These are phyloP conservation scores for Lagocephalus sceleratus DNA, from an alignment of 2,797 vertebrate species.

Conservation along the genomic window DNA sequence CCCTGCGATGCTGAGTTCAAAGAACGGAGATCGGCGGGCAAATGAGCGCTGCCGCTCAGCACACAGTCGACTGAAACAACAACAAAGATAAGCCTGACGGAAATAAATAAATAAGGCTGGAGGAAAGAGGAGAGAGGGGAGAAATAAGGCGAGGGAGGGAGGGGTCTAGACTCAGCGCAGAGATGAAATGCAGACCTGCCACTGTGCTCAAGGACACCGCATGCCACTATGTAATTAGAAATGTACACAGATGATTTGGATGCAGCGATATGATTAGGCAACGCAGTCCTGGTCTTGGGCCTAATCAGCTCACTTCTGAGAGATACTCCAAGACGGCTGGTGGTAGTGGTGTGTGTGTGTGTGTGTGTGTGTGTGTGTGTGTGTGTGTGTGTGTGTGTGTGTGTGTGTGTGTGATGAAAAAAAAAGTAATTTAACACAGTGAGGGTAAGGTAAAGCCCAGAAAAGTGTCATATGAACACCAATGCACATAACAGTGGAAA, in stretches of 20 bases:
- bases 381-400: conserved; percentile 24
- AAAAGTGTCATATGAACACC: conserved; percentile 21
- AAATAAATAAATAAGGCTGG: conserved; percentile 63
- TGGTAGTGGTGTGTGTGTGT: conserved; percentile 33
- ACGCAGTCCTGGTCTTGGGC: conserved; percentile 75
- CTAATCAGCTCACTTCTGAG: conserved; percentile 83
- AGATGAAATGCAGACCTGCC: conserved; percentile 80
- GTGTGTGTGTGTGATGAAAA: conserved; percentile 19
- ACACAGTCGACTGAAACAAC: conserved; percentile 66
- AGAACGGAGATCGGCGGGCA: conserved; percentile 64
- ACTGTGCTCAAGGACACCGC: conserved; percentile 80
- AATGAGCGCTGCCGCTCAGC: conserved; percentile 65
- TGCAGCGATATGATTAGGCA: conserved; percentile 80
- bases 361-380: conserved; percentile 24
- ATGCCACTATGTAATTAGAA: conserved; percentile 81
- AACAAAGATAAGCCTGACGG: conserved; percentile 67
- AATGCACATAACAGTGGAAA: conserved; percentile 10
- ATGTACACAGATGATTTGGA: conserved; percentile 85
- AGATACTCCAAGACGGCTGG: conserved; percentile 61
- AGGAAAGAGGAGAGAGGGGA: conserved; percentile 26
- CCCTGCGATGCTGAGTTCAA: conserved; percentile 63
- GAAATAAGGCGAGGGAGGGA: conserved; percentile 31
- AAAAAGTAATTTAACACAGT: conserved; percentile 28
- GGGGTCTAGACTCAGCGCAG: conserved; percentile 36
- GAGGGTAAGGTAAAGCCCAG: conserved; percentile 9